Percentiles rank a stretch among this genome's conserved stretches.
These are phyloP conservation scores for Eidolon helvum DNA, from an alignment of 2,113 vertebrate species.

Conservation along the genomic window DNA sequence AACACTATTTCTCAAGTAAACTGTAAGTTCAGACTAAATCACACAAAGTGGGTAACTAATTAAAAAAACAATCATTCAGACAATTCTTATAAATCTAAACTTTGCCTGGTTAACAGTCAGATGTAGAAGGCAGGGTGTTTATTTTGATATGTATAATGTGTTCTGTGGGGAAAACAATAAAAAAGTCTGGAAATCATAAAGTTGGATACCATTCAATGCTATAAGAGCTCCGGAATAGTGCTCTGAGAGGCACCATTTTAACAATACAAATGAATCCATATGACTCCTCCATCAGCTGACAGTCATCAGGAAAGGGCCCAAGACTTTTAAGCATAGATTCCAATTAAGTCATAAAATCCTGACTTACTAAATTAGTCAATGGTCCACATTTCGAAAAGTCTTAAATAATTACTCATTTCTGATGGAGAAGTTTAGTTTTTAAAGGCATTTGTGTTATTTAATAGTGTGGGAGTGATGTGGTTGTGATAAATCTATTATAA, in stretches of 20 bases:
- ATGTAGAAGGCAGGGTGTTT: background rate
- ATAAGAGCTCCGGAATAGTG: background rate
- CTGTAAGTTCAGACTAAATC: conserved; percentile 29
- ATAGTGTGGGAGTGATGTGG: background rate
- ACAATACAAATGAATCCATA: background rate
- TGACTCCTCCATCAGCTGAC: conserved; percentile 12
- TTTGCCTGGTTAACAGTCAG: conserved; percentile 8
- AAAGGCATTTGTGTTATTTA: conserved; percentile 26
- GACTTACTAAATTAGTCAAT: conserved; percentile 16
- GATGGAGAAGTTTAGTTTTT: background rate
- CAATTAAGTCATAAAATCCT: conserved; percentile 55
- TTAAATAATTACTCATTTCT: conserved; percentile 49
- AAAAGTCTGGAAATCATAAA: background rate
- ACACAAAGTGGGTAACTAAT: conserved; percentile 38
- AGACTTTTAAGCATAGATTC: background rate
- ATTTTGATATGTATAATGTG: conserved; percentile 6
- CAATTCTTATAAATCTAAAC: background rate
- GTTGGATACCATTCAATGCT: background rate
- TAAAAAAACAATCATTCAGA: conserved; percentile 50
- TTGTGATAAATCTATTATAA: background rate
- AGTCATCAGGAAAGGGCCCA: background rate
- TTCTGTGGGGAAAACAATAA: conserved; percentile 38
- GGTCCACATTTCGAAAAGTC: conserved; percentile 5
- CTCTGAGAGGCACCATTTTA: background rate
- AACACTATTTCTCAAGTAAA: conserved; percentile 18